Evolutionary conservation across 2,888 invertebrate species (phyloP).

Genomic region (Pasiphila rectangulata): DNA sequence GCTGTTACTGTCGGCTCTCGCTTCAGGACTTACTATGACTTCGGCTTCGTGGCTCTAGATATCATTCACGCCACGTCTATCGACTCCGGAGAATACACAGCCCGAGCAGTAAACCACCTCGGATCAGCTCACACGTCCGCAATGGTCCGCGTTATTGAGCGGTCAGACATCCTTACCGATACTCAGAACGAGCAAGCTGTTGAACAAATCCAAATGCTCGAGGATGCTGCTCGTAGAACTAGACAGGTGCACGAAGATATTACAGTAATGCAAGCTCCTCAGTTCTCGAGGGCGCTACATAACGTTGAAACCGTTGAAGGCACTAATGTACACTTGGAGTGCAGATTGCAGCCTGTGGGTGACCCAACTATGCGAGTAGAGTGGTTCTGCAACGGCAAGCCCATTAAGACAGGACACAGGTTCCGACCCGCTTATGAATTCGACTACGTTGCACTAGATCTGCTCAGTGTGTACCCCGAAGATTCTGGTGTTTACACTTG

Average conservation of each 20-base stretch:
- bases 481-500: constrained; percentile 98
- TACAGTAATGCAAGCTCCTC: constrained; percentile 91
- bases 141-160: constrained; percentile 91
- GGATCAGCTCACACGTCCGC: constrained; percentile 96
- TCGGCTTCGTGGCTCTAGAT: constrained; percentile 97
- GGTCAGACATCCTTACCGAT: constrained; percentile 91
- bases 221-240: constrained; percentile 87
- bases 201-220: constrained; percentile 94
- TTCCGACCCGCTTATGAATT: constrained; percentile 98
- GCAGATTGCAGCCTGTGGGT: constrained; percentile 93
- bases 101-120: constrained; percentile 94
- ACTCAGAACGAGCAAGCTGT: constrained; percentile 95
- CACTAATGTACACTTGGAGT: constrained; percentile 95
- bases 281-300: constrained; percentile 92
- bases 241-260: constrained; percentile 89
- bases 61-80: constrained; percentile 96
- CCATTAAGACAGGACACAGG: constrained; percentile 94
- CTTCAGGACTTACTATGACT: constrained; percentile 97
- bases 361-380: constrained; percentile 96
- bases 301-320: constrained; percentile 95
- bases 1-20: constrained; percentile 94
- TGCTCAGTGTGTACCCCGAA: constrained; percentile 97
- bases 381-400: constrained; percentile 97
- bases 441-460: constrained; percentile 97
- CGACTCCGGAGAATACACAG: constrained; percentile 97